Percentiles rank a stretch among this genome's conserved stretches.
phyloP scores from a whole-genome alignment of 2,888 invertebrate species.

The Melanargia galathea region DNA sequence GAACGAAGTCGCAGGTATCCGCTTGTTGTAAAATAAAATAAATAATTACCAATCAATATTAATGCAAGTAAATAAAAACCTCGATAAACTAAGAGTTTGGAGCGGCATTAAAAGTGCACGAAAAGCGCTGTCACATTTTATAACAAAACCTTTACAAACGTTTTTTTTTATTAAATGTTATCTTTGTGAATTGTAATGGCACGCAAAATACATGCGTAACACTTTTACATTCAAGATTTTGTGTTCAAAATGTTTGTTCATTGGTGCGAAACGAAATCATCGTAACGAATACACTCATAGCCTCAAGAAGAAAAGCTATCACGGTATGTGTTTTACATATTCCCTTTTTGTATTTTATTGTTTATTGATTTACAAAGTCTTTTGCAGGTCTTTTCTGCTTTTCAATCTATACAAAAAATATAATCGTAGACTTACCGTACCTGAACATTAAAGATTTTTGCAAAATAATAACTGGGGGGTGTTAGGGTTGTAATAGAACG shows the following conservation, averaged over 20 bases:
- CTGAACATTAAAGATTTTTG: too few relatives aligned
- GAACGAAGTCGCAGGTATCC: too few relatives aligned
- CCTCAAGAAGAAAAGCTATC: constrained; percentile 68
- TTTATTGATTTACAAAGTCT: constrained; percentile 55
- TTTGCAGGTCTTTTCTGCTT: neutral
- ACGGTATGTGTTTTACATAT: constrained; percentile 71
- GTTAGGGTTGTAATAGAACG: too few relatives aligned
- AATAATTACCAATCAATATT: constrained; percentile 66
- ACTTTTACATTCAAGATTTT: constrained; percentile 67
- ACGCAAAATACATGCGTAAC: constrained; percentile 66
- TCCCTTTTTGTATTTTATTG: constrained; percentile 67
- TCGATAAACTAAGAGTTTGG: neutral
- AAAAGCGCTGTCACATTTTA: constrained; percentile 55
- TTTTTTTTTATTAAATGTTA: constrained; percentile 56
- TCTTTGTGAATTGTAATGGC: constrained; percentile 54
- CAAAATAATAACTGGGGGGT: too few relatives aligned
- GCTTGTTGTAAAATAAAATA: too few relatives aligned
- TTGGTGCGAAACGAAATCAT: constrained; percentile 73
- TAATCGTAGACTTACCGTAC: too few relatives aligned
- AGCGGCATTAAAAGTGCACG: too few relatives aligned
- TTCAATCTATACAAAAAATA: neutral
- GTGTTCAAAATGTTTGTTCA: constrained; percentile 73
- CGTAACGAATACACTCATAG: constrained; percentile 61
- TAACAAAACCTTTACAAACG: constrained; percentile 61
- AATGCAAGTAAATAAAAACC: constrained; percentile 45